Conservation (phyloP, 2,888 invertebrate genomes). For the Lamellibrachia columna region DNA sequence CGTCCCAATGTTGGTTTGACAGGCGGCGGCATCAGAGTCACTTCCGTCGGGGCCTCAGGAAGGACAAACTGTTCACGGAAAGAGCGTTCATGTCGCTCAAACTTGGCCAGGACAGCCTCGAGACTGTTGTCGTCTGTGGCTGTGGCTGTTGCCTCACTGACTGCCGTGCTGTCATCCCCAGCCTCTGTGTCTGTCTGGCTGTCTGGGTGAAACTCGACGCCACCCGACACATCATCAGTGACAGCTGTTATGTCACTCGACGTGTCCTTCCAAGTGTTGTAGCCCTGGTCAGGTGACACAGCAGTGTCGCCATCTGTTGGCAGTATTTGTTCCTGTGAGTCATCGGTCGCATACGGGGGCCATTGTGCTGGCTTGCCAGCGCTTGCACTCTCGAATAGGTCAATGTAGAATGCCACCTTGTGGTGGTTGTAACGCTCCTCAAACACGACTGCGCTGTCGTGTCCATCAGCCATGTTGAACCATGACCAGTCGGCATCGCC, state of each 20-base stretch:
- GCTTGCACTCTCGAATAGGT: conserved; percentile 17
- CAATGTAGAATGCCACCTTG: conserved; percentile 18
- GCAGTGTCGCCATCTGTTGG: neutral
- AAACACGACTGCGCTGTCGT: neutral
- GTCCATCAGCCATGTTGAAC: conserved; percentile 12
- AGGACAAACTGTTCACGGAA: neutral
- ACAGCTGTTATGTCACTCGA: neutral
- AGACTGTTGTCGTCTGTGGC: neutral
- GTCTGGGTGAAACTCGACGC: neutral
- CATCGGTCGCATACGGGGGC: neutral
- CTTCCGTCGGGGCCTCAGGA: neutral
- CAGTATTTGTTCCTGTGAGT: neutral
- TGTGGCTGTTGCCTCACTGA: neutral
- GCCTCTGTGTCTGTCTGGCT: neutral
- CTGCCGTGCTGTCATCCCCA: neutral
- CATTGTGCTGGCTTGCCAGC: neutral
- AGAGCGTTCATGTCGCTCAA: neutral
- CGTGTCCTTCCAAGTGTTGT: neutral
- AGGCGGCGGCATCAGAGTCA: neutral
- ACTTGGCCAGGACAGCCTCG: conserved; percentile 2
- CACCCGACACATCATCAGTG: neutral
- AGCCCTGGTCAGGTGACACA: conserved; percentile 16
- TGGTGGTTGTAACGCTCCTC: conserved; percentile 16
- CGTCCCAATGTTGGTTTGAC: neutral
- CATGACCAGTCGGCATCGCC: conserved; percentile 12